Evolutionary conservation across 1,140 invertebrate genomes (phyloP).

Genomic region (Drosophila obscura): DNA sequence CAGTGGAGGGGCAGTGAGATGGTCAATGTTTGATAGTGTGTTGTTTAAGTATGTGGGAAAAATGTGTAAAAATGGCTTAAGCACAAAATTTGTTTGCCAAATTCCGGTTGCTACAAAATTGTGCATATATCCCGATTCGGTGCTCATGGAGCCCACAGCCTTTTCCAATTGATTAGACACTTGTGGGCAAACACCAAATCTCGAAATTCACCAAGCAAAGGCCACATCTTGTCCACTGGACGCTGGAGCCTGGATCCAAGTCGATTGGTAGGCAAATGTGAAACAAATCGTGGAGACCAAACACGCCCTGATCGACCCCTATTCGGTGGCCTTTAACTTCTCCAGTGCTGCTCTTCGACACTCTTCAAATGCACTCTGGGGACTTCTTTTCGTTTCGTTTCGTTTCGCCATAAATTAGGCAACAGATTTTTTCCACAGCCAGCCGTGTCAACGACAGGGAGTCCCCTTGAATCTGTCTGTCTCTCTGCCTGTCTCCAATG

Average conservation of each 20-base stretch:
- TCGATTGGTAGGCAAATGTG: conserved; percentile 11
- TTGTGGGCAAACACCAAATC: conserved; percentile 34
- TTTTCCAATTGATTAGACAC: conserved; percentile 68
- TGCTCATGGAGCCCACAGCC: conserved; percentile 13
- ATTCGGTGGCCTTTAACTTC: neutral
- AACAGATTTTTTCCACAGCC: conserved; percentile 36
- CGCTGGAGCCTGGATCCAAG: neutral
- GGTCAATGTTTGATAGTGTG: conserved; percentile 31
- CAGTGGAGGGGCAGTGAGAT: neutral
- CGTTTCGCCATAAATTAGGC: conserved; percentile 54
- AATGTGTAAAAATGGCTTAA: conserved; percentile 15
- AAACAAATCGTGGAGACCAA: conserved; percentile 1
- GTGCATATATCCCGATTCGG: neutral
- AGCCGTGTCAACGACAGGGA: conserved; percentile 36
- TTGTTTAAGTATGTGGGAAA: neutral
- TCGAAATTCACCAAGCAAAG: conserved; percentile 21
- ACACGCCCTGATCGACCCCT: neutral
- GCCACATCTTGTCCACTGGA: neutral
- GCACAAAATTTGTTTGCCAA: conserved; percentile 46
- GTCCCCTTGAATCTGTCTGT: no score
- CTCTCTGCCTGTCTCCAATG: no score
- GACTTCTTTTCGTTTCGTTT: conserved; percentile 65
- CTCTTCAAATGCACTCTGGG: conserved; percentile 62
- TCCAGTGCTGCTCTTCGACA: neutral
- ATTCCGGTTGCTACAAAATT: conserved; percentile 47